Base-by-base conservation (phyloP, 2,888 invertebrate genomes). In the Chirona hameri region DNA sequence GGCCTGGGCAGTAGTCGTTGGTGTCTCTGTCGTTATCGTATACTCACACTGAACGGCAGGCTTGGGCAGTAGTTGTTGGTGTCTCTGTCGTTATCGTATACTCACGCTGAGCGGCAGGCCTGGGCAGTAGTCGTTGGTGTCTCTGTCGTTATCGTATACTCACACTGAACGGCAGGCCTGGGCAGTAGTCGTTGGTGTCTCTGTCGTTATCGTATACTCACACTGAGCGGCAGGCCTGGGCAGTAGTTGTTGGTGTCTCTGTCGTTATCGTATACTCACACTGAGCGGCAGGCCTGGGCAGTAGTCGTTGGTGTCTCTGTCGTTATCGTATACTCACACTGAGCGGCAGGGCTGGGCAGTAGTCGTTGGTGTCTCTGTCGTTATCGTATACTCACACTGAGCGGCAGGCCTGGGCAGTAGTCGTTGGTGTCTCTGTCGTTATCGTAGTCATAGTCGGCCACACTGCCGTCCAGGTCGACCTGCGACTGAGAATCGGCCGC, bases 361-460 rank as follows among this genome's bases (percentile, higher is more conserved):
- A 27, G 48, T 48, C 48, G 7, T 7, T 12, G 9, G 48, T 48
- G 48, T 48, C 48, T 48, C 48, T 48, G 48, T 48, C 48, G 48
- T 48, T 10, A 10, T 12, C 12, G 48, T 48, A 48, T 48, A 48
- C 69, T 69, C 69, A 29, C 10, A n/a, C 65, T 65, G n/a, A n/a
- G n/a, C 27, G 79, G 14, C 79, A 84, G 60, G 76, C 82, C 87
- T 1, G 89, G 89, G 86, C 90, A 91, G 86, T 90, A 91, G 84
- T 90, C 89, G 29, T 89, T 88, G 10, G 86, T 88, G 86, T 91
- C 91, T 84, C 90, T 89, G 0, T 88, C 88, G 86, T 91, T 91
- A 84, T 90, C 88, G 85, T 91, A 91, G 86, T 91, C 89, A 85
- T 91, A 91, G 55, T 88, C 88, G 29, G 87, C 87, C 0, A 87